phyloP scores from a whole-genome alignment of 2,888 invertebrate species.

The Auanema sp. region DNA sequence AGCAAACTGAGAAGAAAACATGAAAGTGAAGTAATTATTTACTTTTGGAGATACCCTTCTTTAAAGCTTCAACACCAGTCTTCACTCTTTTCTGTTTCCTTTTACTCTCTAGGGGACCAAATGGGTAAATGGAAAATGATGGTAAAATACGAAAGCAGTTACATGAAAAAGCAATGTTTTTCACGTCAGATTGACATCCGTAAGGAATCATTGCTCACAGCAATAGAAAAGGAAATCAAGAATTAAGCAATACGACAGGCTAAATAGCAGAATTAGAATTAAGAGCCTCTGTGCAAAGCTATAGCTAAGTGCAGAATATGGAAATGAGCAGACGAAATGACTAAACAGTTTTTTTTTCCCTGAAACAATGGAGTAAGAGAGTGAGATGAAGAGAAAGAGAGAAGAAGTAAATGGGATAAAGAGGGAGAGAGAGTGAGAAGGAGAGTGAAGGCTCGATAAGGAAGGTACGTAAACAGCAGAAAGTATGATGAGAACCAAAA shows the following conservation, averaged over 20 bases:
- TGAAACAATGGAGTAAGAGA: background rate
- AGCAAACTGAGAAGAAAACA: conserved; percentile 3
- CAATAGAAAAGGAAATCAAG: too few species aligned
- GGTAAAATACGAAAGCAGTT: too few species aligned
- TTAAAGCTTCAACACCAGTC: background rate
- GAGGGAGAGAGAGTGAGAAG: conserved; percentile 1
- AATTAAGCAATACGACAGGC: background rate
- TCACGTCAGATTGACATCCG: too few species aligned
- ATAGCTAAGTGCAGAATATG: too few species aligned
- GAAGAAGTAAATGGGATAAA: conserved; percentile 2
- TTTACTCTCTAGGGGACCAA: conserved; percentile 70
- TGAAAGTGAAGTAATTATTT: background rate
- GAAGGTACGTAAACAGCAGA: background rate
- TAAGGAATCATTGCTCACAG: too few species aligned
- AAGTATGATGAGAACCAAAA: too few species aligned
- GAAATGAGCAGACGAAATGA: background rate
- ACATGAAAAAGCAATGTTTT: too few species aligned
- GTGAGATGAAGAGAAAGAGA: too few species aligned
- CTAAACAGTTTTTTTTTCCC: conserved; percentile 1
- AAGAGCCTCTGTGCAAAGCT: too few species aligned
- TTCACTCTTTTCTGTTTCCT: conserved; percentile 76
- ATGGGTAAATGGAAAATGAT: conserved; percentile 1
- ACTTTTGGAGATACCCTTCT: background rate
- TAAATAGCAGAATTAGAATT: background rate
- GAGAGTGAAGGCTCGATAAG: conserved; percentile 10